phyloP scores from a whole-genome alignment of 2,113 vertebrate species.

The Pelecanus crispus region DNA sequence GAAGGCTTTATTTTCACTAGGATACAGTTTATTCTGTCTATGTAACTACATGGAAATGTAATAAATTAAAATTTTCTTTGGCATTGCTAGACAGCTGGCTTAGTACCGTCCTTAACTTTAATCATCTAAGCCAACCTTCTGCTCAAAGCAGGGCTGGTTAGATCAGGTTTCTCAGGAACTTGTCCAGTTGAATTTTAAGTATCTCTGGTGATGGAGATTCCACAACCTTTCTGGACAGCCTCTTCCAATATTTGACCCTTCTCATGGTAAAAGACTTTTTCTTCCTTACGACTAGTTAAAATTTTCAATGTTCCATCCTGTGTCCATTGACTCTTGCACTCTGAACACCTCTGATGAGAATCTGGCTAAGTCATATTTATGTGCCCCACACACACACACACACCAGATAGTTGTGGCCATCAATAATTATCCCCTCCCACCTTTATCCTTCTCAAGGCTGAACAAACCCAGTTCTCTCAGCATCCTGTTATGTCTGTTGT shows the following conservation, averaged over 20 bases:
- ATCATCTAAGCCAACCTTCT: background rate
- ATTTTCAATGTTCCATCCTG: background rate
- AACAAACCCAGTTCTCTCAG: background rate
- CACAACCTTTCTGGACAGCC: background rate
- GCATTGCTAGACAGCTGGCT: background rate
- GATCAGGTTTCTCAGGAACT: background rate
- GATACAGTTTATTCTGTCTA: background rate
- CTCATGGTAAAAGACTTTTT: background rate
- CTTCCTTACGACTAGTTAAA: background rate
- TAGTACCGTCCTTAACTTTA: background rate
- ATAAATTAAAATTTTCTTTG: background rate
- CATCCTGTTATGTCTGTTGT: background rate
- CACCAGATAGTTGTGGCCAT: background rate
- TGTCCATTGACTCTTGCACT: background rate
- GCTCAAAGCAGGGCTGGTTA: background rate
- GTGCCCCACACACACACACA: fast-evolving
- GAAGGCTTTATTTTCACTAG: background rate
- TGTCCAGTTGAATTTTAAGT: background rate
- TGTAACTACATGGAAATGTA: background rate
- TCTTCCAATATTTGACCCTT: background rate
- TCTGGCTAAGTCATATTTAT: background rate
- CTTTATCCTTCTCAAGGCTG: background rate
- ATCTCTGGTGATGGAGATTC: background rate
- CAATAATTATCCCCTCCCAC: background rate
- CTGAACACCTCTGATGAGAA: background rate